phyloP scores from a whole-genome alignment of 2,113 vertebrate genomes.

The Calypte anna region DNA sequence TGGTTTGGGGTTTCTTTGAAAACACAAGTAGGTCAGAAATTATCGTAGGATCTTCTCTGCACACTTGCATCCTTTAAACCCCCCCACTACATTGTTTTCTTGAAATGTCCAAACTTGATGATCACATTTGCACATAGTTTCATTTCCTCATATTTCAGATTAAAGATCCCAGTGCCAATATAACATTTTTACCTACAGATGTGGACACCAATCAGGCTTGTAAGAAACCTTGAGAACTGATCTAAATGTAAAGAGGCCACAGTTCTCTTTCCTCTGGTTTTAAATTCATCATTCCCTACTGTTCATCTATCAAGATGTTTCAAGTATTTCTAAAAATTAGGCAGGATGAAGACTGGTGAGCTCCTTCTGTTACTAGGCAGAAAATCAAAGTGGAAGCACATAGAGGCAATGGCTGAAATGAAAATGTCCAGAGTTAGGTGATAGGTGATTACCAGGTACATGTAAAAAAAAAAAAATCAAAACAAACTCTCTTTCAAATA shows the following conservation, averaged over 20 bases:
- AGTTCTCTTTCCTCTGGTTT: not conserved
- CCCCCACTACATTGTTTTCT: not conserved
- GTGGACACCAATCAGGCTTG: rapidly evolving
- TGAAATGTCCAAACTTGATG: not conserved
- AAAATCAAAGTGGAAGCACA: not conserved
- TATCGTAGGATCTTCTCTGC: not conserved
- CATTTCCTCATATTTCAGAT: not conserved
- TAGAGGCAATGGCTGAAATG: not conserved
- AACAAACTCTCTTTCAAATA: not conserved
- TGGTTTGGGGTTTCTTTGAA: not conserved
- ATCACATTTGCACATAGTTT: not conserved
- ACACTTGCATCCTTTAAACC: not conserved
- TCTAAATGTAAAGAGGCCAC: not conserved
- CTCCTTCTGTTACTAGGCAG: not conserved
- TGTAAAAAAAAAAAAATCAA: not conserved
- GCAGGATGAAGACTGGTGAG: not conserved
- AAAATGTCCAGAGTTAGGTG: not conserved
- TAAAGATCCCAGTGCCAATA: not conserved
- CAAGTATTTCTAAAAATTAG: not conserved
- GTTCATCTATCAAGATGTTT: too few relatives aligned
- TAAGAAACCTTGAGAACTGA: not conserved
- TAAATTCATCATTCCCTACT: not conserved
- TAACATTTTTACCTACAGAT: not conserved
- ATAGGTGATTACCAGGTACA: not conserved
- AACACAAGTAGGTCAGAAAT: not conserved